Percentiles rank a stretch among this genome's conserved stretches.
Evolutionary conservation across 2,888 invertebrate species (phyloP).

Genomic region (Augiades crinisus): DNA sequence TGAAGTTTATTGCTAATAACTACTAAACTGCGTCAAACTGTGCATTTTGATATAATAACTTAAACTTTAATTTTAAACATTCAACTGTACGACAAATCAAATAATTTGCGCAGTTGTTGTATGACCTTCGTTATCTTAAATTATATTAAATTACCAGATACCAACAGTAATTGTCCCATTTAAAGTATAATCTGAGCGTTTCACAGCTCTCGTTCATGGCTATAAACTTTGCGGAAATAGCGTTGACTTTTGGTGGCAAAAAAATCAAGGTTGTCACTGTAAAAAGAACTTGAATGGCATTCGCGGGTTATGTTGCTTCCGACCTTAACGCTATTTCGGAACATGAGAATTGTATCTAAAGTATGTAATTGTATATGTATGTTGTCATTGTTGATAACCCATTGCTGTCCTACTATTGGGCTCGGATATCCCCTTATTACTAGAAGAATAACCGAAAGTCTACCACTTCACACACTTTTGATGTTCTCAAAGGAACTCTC

Average conservation of each 20-base stretch:
- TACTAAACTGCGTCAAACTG: too few relatives aligned
- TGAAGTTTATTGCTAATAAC: too few relatives aligned
- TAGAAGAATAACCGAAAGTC: too few relatives aligned
- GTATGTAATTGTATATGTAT: not conserved
- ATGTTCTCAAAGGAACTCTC: too few relatives aligned
- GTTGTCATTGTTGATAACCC: too few relatives aligned
- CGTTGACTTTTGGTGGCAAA: not conserved
- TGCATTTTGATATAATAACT: too few relatives aligned
- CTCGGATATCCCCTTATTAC: too few relatives aligned
- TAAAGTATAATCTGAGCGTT: constrained; percentile 2
- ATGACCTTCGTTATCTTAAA: constrained; percentile 19
- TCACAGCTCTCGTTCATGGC: not conserved
- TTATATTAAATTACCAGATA: constrained; percentile 20
- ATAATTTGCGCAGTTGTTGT: constrained; percentile 6
- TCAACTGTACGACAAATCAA: not conserved
- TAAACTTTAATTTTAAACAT: not conserved
- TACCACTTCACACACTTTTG: too few relatives aligned
- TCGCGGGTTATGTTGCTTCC: not conserved
- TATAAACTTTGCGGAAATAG: not conserved
- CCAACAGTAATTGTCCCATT: constrained; percentile 13
- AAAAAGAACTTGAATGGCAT: not conserved
- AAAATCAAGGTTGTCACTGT: not conserved
- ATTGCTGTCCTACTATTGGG: too few relatives aligned
- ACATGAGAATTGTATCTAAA: too few relatives aligned
- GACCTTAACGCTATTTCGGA: not conserved